Conservation (phyloP, 2,888 invertebrate genomes). For the Seira ritae region DNA sequence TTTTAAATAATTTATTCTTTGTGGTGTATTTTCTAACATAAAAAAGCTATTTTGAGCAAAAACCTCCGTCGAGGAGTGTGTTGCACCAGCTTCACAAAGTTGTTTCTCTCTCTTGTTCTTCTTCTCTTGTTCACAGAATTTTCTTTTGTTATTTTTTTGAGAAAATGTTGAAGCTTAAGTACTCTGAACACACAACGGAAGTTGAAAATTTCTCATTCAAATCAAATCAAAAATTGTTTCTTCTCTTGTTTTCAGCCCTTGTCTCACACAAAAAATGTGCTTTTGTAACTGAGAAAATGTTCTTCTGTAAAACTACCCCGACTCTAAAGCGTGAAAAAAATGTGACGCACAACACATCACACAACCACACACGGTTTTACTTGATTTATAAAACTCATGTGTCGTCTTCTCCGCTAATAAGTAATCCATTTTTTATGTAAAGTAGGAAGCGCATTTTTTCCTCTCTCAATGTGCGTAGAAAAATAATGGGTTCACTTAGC, state of each 20-base stretch:
- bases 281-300: too few relatives aligned
- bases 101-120: too few relatives aligned
- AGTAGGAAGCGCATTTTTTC: constrained; percentile 10
- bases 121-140: neutral
- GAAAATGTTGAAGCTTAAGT: neutral
- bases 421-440: constrained; percentile 12
- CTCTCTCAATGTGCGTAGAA: neutral
- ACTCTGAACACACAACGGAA: constrained; percentile 1
- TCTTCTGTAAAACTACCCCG: too few relatives aligned
- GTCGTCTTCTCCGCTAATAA: neutral
- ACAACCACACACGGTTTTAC: too few relatives aligned
- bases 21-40: neutral
- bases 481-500: constrained; percentile 5
- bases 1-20: constrained; percentile 10
- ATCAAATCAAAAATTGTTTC: constrained; percentile 13
- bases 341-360: too few relatives aligned
- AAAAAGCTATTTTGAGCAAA: neutral
- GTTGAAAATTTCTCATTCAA: constrained; percentile 16
- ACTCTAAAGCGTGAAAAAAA: too few relatives aligned
- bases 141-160: neutral
- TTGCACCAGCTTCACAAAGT: too few relatives aligned
- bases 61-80: neutral
- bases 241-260: neutral
- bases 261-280: too few relatives aligned
- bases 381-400: too few relatives aligned